A percentile compares a stretch with the other conserved stretches of the same genome.
Evolutionary conservation across 2,888 invertebrate species (phyloP).

Genomic region (Napeogenes inachia): DNA sequence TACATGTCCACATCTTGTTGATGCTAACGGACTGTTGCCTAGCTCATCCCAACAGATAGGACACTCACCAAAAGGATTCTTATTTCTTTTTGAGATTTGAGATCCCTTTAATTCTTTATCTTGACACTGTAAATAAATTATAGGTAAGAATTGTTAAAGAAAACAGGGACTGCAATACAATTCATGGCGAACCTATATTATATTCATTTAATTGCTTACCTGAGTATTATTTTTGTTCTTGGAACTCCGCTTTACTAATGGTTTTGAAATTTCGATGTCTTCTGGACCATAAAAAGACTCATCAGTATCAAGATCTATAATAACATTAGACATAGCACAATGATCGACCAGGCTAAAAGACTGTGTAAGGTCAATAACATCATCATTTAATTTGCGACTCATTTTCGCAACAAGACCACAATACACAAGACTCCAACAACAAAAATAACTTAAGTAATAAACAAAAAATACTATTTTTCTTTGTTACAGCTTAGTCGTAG

Average conservation of each 20-base stretch:
- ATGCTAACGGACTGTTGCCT: constrained; percentile 49
- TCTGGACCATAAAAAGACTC: constrained; percentile 35
- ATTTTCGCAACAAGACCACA: background rate
- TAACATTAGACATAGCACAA: constrained; percentile 30
- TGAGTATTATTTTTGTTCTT: background rate
- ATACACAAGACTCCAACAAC: background rate
- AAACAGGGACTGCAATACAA: too few species aligned
- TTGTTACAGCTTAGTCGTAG: too few species aligned
- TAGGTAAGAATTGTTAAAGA: too few species aligned
- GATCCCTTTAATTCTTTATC: background rate
- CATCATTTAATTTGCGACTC: constrained; percentile 8
- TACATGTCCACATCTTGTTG: constrained; percentile 63
- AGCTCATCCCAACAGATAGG: constrained; percentile 57
- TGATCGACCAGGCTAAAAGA: constrained; percentile 36
- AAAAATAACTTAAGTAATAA: too few species aligned
- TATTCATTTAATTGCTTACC: background rate
- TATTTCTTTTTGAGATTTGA: constrained; percentile 9
- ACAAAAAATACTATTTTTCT: too few species aligned
- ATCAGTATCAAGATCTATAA: constrained; percentile 46
- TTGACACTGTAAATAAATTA: constrained; percentile 2
- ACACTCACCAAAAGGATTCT: constrained; percentile 43
- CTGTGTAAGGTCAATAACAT: constrained; percentile 22
- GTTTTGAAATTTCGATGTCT: background rate
- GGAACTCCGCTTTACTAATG: background rate
- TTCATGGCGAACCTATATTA: too few species aligned